A percentile compares a stretch with the other conserved stretches of the same genome.
phyloP scores from a whole-genome alignment of 1,140 invertebrate genomes.

The Campodea augens region DNA sequence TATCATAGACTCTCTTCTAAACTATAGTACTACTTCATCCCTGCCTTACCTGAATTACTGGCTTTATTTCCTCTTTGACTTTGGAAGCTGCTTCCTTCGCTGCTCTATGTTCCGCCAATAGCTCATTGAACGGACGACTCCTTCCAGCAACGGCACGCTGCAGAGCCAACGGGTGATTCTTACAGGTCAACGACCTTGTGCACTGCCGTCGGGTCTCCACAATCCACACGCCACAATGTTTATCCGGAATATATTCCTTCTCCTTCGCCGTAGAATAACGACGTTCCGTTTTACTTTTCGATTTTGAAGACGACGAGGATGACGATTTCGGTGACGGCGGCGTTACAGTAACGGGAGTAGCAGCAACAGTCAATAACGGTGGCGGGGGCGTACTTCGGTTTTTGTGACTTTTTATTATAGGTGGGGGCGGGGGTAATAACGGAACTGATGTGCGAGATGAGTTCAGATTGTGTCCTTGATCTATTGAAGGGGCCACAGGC shows the following conservation, averaged over 20 bases:
- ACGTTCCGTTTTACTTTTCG: constrained; percentile 33
- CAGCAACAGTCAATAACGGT: neutral
- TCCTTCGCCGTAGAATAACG: constrained; percentile 38
- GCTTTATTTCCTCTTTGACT: too few relatives aligned
- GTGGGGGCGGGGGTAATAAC: too few relatives aligned
- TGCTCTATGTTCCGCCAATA: constrained; percentile 53
- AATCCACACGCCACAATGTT: constrained; percentile 56
- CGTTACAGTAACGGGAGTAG: neutral
- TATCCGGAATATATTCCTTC: constrained; percentile 56
- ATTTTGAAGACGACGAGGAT: constrained; percentile 16
- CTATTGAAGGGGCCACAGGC: too few relatives aligned
- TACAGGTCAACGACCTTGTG: constrained; percentile 62
- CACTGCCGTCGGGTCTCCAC: constrained; percentile 48
- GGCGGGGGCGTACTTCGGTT: too few relatives aligned
- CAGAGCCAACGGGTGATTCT: constrained; percentile 56
- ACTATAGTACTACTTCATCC: too few relatives aligned
- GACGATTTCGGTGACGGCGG: neutral
- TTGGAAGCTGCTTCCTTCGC: constrained; percentile 31
- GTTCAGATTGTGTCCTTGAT: too few relatives aligned
- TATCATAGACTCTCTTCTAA: too few relatives aligned
- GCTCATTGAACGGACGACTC: constrained; percentile 54
- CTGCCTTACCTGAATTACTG: too few relatives aligned
- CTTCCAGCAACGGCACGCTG: constrained; percentile 49
- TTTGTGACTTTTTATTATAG: too few relatives aligned
- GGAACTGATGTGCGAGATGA: too few relatives aligned